These are phyloP conservation scores for Notoglanidium macrostoma DNA, from an alignment of 2,797 vertebrate genomes.

Conservation along the genomic window DNA sequence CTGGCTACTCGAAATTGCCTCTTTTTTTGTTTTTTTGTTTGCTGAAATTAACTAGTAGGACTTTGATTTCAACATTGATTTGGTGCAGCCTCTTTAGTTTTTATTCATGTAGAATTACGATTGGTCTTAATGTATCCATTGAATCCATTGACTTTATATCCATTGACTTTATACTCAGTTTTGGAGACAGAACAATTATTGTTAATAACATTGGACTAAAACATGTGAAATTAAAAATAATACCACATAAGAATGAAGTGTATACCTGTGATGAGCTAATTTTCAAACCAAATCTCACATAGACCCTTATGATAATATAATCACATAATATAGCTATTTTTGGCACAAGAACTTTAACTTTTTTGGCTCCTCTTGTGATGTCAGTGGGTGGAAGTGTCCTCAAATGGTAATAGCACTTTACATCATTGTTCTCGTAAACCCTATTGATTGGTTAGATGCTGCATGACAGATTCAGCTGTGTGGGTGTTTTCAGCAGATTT, in stretches of 20 bases:
- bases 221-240: background rate
- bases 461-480: slow-evolving; percentile 29
- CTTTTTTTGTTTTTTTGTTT: too few species aligned
- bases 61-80: background rate
- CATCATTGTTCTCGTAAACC: slow-evolving; percentile 11
- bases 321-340: background rate
- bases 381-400: slow-evolving; percentile 39
- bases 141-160: background rate
- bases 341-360: background rate
- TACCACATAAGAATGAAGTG: background rate
- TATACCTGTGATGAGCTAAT: background rate
- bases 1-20: too few species aligned
- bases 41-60: background rate
- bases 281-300: background rate
- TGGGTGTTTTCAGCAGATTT: slow-evolving; percentile 38
- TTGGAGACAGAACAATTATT: background rate
- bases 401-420: slow-evolving; percentile 39
- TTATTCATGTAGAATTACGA: background rate
- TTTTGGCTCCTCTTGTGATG: slow-evolving; percentile 37
- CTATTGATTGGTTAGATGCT: slow-evolving; percentile 39
- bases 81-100: background rate
- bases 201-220: background rate
- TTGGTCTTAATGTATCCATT: background rate
- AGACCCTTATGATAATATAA: background rate
- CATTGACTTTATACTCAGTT: background rate